A percentile compares a stretch with the other conserved stretches of the same genome.
Conservation (phyloP, 2,888 invertebrate species). For the Phoronis australis region DNA sequence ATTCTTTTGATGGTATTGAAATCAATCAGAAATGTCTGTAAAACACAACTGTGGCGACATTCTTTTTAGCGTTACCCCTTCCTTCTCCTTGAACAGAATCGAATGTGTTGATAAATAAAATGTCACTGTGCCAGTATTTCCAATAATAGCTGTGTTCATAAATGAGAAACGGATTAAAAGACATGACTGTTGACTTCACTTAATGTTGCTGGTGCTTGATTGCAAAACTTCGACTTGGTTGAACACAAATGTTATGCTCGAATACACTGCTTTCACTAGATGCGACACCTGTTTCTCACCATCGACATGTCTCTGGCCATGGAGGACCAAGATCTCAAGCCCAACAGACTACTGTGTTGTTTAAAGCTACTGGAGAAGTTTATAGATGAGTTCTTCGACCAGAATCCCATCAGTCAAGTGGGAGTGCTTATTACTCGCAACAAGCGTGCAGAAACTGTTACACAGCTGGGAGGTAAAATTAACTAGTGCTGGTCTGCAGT, state of each 20-base stretch:
- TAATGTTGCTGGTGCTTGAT: no score
- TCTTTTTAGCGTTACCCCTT: no score
- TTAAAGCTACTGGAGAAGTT: conserved; percentile 86
- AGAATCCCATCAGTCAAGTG: conserved; percentile 96
- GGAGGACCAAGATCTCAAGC: conserved; percentile 91
- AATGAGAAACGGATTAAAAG: neutral
- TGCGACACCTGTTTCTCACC: conserved; percentile 89
- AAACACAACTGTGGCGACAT: no score
- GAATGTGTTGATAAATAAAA: no score
- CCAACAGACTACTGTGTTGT: conserved; percentile 80
- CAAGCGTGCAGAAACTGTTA: conserved; percentile 87
- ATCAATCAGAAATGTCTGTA: no score
- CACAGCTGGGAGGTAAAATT: conserved; percentile 87
- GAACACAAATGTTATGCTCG: no score
- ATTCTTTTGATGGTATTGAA: no score
- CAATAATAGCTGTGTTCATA: neutral
- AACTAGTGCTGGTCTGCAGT: no score
- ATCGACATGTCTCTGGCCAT: conserved; percentile 92
- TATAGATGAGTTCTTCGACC: conserved; percentile 95
- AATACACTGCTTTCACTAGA: no score
- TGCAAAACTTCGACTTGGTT: no score
- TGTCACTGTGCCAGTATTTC: neutral
- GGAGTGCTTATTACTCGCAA: conserved; percentile 86
- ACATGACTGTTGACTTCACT: neutral
- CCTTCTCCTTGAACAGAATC: no score